Evolutionary conservation across 2,113 vertebrate species (phyloP), one percentile per base, ranked within the genome.

Genomic region (Xenus cinereus): DNA sequence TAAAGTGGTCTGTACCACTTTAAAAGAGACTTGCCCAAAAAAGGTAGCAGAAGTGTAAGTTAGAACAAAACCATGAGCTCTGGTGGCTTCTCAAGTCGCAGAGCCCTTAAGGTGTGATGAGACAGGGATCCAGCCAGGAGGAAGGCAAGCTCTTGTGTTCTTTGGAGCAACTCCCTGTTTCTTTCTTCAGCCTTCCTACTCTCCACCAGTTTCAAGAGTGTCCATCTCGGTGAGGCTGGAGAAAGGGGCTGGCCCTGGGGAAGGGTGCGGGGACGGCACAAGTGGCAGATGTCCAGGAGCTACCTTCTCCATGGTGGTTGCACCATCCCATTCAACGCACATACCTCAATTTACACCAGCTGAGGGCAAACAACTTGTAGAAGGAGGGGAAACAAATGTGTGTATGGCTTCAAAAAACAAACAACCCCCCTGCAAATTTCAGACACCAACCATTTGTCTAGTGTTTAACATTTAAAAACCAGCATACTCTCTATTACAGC

Each of bases 401-500:
- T 30, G 9, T 23, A 59, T 19, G 18, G 57, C 33, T 92, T 82
- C 19, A 67, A 76, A 67, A 46, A 23, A 13, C 18, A 74, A 46
- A 46, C 4, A 6, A 48, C n/a, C 3, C 4, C 56, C 10, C 19
- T 11, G 12, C 0, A 10, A 74, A 73, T 86, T 91, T 76, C 45
- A 84, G 71, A 79, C 9, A 67, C 79, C 45, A 94, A 72, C 32
- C 68, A 59, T 24, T 77, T 20, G 22, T 59, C 30, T 18, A 33
- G 28, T 64, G 50, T 83, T 96, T 62, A 92, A 87, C 7, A 21
- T 59, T 89, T 80, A 79, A 95, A 95, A 96, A 96, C 75, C 15
- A 14, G 30, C 37, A 43, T 26, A 32, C 10, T 68, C 33, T 67
- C 13, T 43, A 7, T 16, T 68, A 66, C 39, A n/a, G 14, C 43